Conservation (phyloP, 2,797 vertebrate genomes). For the Rhabdomys pumilio region DNA sequence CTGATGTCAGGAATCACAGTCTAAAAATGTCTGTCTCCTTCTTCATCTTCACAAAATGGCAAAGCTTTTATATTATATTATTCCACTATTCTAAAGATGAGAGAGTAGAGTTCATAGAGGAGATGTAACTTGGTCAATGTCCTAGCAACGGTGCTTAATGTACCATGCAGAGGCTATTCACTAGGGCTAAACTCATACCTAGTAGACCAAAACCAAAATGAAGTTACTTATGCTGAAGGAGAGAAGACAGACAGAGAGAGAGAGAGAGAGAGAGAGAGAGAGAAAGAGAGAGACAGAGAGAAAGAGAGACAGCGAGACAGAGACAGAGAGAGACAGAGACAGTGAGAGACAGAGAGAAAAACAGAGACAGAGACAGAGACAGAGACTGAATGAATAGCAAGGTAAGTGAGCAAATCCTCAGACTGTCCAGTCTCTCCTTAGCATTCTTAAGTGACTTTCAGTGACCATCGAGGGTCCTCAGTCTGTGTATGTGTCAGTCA, state of each 20-base stretch:
- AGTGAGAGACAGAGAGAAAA: too few relatives aligned
- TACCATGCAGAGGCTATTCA: background rate
- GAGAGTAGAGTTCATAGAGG: background rate
- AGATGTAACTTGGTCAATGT: background rate
- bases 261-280: too few relatives aligned
- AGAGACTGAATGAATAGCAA: background rate
- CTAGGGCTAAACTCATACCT: background rate
- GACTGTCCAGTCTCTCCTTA: background rate
- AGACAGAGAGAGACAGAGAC: rapidly evolving
- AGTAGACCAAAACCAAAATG: background rate
- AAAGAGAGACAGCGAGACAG: rapidly evolving
- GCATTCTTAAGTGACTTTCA: background rate
- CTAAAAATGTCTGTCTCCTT: background rate
- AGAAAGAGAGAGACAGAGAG: rapidly evolving
- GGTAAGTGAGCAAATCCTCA: background rate
- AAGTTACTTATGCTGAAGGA: background rate
- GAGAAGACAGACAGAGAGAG: too few relatives aligned
- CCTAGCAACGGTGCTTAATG: background rate
- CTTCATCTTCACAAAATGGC: background rate
- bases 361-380: background rate
- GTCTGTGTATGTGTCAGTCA: background rate
- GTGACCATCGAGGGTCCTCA: background rate
- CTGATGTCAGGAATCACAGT: background rate
- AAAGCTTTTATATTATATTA: background rate
- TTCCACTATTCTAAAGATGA: constrained; percentile 19